Percentiles rank a stretch among this genome's conserved stretches.
Evolutionary conservation across 2,888 invertebrate genomes (phyloP).

Genomic region (Lordiphosa fenestrarum): DNA sequence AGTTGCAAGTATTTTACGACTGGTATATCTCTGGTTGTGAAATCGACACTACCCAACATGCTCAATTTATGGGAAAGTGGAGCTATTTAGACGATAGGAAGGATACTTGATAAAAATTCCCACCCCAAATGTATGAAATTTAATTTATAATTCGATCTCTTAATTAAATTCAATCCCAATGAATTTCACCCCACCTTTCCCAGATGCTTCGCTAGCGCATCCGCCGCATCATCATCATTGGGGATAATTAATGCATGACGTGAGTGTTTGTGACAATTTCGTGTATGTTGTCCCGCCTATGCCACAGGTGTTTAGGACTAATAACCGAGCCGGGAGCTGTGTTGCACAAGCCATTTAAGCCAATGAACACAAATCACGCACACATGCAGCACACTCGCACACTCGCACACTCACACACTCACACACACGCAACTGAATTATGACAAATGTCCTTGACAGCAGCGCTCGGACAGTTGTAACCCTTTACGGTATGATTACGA

Average conservation of each 20-base stretch:
- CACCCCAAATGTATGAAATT: no score
- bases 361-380: conserved; percentile 66
- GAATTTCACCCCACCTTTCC: background rate
- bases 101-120: no score
- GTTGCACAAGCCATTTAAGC: conserved; percentile 50
- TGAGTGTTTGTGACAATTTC: conserved; percentile 47
- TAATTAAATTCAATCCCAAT: background rate
- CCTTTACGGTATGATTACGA: conserved; percentile 38
- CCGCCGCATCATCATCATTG: conserved; percentile 5
- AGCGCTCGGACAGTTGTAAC: conserved; percentile 38
- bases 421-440: conserved; percentile 63
- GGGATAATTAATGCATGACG: conserved; percentile 75
- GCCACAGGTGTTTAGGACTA: conserved; percentile 80
- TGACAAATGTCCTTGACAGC: conserved; percentile 75
- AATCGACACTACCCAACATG: no score
- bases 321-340: conserved; percentile 50
- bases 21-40: no score
- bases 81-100: no score
- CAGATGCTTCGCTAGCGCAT: background rate
- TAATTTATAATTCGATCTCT: background rate
- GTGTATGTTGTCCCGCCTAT: conserved; percentile 37
- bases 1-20: no score
- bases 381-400: conserved; percentile 1
- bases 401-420: no score
- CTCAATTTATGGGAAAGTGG: no score